Conservation (phyloP, 2,113 vertebrate genomes). For the Phaethon lepturus region DNA sequence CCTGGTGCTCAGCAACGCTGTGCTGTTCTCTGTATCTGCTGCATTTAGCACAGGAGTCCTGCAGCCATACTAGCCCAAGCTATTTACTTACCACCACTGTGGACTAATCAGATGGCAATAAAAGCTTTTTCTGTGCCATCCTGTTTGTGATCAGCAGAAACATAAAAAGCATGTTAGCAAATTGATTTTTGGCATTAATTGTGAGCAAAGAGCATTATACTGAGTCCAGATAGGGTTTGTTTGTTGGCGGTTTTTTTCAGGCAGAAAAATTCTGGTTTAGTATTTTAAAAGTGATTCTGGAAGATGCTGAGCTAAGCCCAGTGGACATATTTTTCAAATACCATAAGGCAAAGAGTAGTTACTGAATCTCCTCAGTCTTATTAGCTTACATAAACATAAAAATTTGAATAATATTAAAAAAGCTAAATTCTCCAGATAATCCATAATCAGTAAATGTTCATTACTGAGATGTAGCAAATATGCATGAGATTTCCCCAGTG, state of each 20-base stretch:
- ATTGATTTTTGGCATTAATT: slow-evolving; percentile 58
- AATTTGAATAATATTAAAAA: slow-evolving; percentile 81
- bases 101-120: slow-evolving; percentile 21
- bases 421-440: slow-evolving; percentile 75
- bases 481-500: slow-evolving; percentile 63
- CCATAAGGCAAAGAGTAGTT: slow-evolving; percentile 49
- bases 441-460: slow-evolving; percentile 77
- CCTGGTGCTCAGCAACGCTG: background rate
- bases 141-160: slow-evolving; percentile 62
- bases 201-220: background rate
- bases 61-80: background rate
- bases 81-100: background rate
- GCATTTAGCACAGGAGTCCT: background rate
- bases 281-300: slow-evolving; percentile 28
- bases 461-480: slow-evolving; percentile 74
- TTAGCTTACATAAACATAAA: slow-evolving; percentile 78
- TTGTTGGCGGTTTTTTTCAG: background rate
- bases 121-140: slow-evolving; percentile 59
- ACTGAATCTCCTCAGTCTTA: slow-evolving; percentile 73
- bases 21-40: background rate
- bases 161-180: slow-evolving; percentile 59
- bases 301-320: slow-evolving; percentile 48
- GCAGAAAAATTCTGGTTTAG: slow-evolving; percentile 37
- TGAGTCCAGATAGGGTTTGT: background rate
- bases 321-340: slow-evolving; percentile 40